phyloP scores from a whole-genome alignment of 2,888 invertebrate species.

The Drosophila multiciliata region DNA sequence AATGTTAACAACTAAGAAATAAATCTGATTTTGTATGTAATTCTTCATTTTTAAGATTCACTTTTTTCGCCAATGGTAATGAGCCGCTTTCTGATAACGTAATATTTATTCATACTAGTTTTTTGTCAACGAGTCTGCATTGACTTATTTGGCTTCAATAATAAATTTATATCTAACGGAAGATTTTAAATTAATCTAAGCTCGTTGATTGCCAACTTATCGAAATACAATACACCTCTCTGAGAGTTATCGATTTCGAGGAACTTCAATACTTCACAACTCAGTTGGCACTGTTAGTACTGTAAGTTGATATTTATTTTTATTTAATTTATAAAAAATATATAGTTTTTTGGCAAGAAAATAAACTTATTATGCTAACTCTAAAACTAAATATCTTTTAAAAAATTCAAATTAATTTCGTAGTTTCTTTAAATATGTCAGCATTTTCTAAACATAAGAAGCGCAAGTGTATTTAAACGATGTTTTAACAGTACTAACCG shows the following conservation, averaged over 20 bases:
- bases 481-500: not conserved
- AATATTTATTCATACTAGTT: not conserved
- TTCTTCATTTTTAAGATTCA: not conserved
- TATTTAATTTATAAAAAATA: not conserved
- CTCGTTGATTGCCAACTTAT: not conserved
- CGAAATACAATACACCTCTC: not conserved
- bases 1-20: not conserved
- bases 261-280: not conserved
- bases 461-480: not conserved
- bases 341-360: not conserved
- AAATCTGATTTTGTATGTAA: not conserved
- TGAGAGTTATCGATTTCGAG: not conserved
- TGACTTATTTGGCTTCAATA: not conserved
- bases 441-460: not conserved
- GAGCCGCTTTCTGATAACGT: not conserved
- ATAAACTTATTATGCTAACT: not conserved
- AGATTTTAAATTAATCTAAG: not conserved
- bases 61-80: not conserved
- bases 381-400: too few relatives aligned
- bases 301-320: not conserved
- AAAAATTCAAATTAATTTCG: not conserved
- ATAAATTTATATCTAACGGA: not conserved
- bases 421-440: not conserved
- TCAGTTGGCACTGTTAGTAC: not conserved
- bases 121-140: not conserved